Conservation (phyloP, 1,140 invertebrate species). For the Atta colombica region DNA sequence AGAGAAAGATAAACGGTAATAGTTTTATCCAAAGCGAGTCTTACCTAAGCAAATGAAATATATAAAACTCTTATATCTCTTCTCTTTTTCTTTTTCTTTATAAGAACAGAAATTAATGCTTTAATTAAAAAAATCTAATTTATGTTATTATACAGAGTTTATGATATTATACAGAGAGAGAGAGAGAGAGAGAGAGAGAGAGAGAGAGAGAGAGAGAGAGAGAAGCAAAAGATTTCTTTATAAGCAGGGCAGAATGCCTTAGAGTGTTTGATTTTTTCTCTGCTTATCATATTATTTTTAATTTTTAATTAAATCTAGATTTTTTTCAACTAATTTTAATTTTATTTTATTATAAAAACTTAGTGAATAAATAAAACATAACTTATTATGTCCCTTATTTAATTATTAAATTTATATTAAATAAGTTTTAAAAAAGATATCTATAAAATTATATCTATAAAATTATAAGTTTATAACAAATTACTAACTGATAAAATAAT, state of each 20-base stretch:
- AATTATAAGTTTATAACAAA: not conserved
- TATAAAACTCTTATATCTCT: not conserved
- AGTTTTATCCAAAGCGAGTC: conserved; percentile 87
- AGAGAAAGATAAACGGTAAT: conserved; percentile 87
- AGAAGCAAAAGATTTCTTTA: no score
- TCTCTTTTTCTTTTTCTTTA: not conserved
- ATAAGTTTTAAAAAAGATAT: not conserved
- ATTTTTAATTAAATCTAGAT: not conserved
- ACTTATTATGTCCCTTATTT: not conserved
- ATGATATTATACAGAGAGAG: no score
- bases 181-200: no score
- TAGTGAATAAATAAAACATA: not conserved
- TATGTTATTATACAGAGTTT: no score
- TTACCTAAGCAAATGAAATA: conserved; percentile 83
- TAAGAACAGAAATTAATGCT: not conserved
- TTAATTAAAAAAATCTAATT: not conserved
- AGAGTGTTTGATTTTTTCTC: not conserved
- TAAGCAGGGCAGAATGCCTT: not conserved
- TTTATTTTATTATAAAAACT: not conserved
- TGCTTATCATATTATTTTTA: not conserved
- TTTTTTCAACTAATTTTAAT: not conserved
- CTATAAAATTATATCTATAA: not conserved
- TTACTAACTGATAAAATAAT: not conserved
- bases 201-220: no score
- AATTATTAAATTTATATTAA: not conserved